These are phyloP conservation scores for Chrysoperla carnea DNA, from an alignment of 1,140 invertebrate species.

Conservation along the genomic window DNA sequence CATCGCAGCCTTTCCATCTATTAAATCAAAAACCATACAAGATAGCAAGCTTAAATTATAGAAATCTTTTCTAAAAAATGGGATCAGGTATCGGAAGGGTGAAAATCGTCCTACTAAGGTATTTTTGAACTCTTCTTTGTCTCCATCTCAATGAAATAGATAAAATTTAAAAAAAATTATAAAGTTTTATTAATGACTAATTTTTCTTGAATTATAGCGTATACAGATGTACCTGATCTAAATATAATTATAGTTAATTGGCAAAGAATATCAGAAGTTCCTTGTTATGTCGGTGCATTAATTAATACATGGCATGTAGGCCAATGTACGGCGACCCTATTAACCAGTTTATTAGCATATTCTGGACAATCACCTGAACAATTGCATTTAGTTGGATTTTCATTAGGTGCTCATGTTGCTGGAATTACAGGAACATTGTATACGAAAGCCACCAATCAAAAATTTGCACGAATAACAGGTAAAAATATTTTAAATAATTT, in stretches of 20 bases:
- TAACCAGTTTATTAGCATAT: conserved; percentile 16
- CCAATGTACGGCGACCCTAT: conserved; percentile 24
- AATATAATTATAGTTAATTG: conserved; percentile 32
- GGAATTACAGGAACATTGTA: conserved; percentile 32
- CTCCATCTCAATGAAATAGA: too few relatives aligned
- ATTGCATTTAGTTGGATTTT: conserved; percentile 44
- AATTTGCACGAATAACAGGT: conserved; percentile 38
- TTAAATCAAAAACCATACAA: too few relatives aligned
- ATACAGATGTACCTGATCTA: conserved; percentile 18
- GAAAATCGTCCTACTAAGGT: too few relatives aligned
- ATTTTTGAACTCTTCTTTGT: too few relatives aligned
- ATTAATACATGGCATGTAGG: conserved; percentile 28
- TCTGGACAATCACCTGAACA: conserved; percentile 13
- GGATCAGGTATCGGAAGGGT: too few relatives aligned
- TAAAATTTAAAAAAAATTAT: too few relatives aligned
- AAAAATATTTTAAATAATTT: not conserved
- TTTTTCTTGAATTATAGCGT: conserved; percentile 8
- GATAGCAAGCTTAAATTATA: too few relatives aligned
- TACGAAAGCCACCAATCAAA: conserved; percentile 12
- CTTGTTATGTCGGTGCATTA: conserved; percentile 29
- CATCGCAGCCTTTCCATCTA: too few relatives aligned
- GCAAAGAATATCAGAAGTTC: conserved; percentile 21
- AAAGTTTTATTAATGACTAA: too few relatives aligned
- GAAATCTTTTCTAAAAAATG: too few relatives aligned
- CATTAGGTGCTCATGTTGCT: conserved; percentile 42